These are phyloP conservation scores for Prionace glauca DNA, from an alignment of 2,797 vertebrate species.

Conservation along the genomic window DNA sequence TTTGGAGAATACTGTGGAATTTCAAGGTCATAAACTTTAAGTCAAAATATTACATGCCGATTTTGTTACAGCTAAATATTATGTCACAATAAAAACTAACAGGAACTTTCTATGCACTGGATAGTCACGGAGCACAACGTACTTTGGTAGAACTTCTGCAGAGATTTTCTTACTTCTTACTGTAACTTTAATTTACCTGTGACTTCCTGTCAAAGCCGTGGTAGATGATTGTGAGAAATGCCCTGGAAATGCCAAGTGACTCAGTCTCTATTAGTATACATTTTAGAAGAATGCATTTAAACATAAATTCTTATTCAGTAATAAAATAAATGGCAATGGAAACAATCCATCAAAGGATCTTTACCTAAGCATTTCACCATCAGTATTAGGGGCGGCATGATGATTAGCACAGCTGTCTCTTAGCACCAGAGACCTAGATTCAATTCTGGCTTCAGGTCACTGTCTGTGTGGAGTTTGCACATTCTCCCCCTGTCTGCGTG, in stretches of 20 bases:
- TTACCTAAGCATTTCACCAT: conserved; percentile 79
- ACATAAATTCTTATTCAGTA: conserved; percentile 53
- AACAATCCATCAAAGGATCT: conserved; percentile 99
- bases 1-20: neutral
- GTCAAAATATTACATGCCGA: neutral
- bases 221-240: neutral
- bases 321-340: conserved; percentile 77
- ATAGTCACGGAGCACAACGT: neutral
- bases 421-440: no score
- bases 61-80: neutral
- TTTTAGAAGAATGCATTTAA: neutral
- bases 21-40: neutral
- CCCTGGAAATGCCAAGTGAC: neutral
- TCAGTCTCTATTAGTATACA: neutral
- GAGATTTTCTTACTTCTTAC: neutral
- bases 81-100: neutral
- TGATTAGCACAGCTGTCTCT: no score
- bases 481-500: no score
- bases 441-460: no score
- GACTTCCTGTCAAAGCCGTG: neutral
- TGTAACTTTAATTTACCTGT: neutral
- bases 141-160: neutral
- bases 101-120: neutral
- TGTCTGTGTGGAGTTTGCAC: no score
- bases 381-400: no score